Evolutionary conservation across 2,797 vertebrate species (phyloP), one percentile per base, ranked within the genome.

Genomic region (Pseudomugil gertrudae): DNA sequence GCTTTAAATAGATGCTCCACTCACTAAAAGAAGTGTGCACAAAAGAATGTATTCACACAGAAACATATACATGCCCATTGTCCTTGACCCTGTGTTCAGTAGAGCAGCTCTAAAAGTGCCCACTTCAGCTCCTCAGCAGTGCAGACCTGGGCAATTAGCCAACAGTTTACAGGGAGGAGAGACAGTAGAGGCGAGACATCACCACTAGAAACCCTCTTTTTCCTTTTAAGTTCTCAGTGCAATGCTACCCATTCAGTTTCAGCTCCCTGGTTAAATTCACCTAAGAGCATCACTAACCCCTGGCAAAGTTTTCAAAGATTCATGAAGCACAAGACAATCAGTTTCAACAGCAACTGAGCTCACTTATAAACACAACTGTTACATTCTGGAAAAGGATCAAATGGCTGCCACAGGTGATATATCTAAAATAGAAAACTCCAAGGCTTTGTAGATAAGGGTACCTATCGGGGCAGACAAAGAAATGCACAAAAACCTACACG

Each of bases 111-210:
- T 84, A 81, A 91, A 91, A 92, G 82, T 85, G 82, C 83, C 82
- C 86, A 89, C 88, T 91, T 90, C 86, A 92, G 89, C 87, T 90
- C 63, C 67, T 70, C 62, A 14, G 79, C 83, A 85, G 87, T 63
- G 67, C 80, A 81, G 81, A 74, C 79, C 80, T 65, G 83, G 88
- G 90, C 90, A 51, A 11, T 5, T 33, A 54, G 92, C 88, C 88
- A 92, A 69, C 35, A 65, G 80, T 78, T 88, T 85, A 85, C 78
- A 85, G 69, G 70, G 64, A 58, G 57, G 67, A 57, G 71, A 48
- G 59, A 47, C 32, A 38, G 67, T 26, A 43, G 62, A 43, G 66
- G 57, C 63, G n/a, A 60, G 26, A 24, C 24, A 14, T 51, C 63
- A 50, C 63, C 56, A 33, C n/a, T 26, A 60, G 47, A 79, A 84